Conservation (phyloP, 2,888 invertebrate species). For the Kuschelorhynchus macadamiae region DNA sequence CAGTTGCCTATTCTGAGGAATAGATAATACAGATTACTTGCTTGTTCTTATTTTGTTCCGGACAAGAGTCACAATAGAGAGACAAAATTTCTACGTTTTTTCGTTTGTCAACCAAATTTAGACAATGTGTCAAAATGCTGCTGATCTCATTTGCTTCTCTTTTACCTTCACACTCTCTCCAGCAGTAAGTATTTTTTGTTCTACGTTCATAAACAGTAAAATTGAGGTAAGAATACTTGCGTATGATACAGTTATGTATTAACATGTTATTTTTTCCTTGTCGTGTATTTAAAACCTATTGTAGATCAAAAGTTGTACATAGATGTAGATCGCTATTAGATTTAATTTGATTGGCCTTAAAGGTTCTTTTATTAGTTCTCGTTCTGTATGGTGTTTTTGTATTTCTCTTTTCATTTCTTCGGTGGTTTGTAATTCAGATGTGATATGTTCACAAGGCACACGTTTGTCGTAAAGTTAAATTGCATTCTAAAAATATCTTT, state of each 20-base stretch:
- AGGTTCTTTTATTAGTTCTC: no score
- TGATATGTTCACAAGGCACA: no score
- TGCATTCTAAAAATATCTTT: no score
- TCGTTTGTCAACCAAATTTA: no score
- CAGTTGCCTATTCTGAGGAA: no score
- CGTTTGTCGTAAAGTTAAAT: no score
- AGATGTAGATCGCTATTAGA: slow-evolving; percentile 9
- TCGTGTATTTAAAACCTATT: slow-evolving; percentile 57
- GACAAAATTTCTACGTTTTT: no score
- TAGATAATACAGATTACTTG: background rate
- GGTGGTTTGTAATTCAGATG: no score
- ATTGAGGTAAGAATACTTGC: slow-evolving; percentile 32
- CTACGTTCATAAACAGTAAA: slow-evolving; percentile 16
- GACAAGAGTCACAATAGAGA: no score
- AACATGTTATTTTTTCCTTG: slow-evolving; percentile 53
- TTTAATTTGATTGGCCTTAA: slow-evolving; percentile 4
- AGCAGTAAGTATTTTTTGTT: background rate
- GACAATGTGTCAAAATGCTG: no score
- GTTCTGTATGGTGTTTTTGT: no score
- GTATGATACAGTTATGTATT: slow-evolving; percentile 51
- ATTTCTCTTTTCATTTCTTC: no score
- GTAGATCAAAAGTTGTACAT: slow-evolving; percentile 52
- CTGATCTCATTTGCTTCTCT: background rate
- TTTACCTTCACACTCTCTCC: background rate
- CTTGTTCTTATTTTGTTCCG: background rate